Base-by-base conservation (phyloP, 2,888 invertebrate genomes). In the Eupeodes latifasciatus region DNA sequence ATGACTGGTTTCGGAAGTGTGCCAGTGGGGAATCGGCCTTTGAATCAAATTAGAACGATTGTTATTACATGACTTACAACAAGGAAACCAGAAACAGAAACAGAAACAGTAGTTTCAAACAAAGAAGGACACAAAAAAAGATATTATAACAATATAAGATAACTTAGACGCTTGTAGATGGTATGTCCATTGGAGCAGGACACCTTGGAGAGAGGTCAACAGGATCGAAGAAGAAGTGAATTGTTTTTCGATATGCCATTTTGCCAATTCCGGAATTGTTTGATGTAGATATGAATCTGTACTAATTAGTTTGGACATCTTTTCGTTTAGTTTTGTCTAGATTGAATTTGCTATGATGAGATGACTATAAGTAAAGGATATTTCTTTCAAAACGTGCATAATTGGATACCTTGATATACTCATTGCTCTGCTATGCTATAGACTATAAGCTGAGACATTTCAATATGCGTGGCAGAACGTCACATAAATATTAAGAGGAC, bases 21-120 rank as follows among this genome's bases (percentile, higher is more conserved):
- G 88, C 88, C 88, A 88, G 81, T 88, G 88, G 88, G 87, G 88
- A 88, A 88, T 88, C 85, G 81, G 77, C 88, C 88, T 88, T 88
- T 69, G 85, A 85, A 88, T 88, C 88, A 85, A 88, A 88, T 88
- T 88, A 88, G 88, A 88, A 88, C 85, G 78, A 88, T 85, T 84
- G 85, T 81, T 88, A 81, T 88, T 81, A 88, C 85, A 88, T 81
- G 88, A 85, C 81, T 84, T 75, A 78, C 69, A 67, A 81, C 72
- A 64, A 57, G 49, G 19, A 84, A 47, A 61, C 62, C 62, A 27
- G 16, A 49, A 57, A 67, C 51, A 40, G 40, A 47, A 61, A 40
- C 40, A 55, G 53, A 55, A 62, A 61, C 51, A 79, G 7, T 27
- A 79, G 7, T 27, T 59, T 19, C 47, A 66, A 71, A 64, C 59